phyloP scores from a whole-genome alignment of 2,888 invertebrate species.

The Acanthopleura granulata region DNA sequence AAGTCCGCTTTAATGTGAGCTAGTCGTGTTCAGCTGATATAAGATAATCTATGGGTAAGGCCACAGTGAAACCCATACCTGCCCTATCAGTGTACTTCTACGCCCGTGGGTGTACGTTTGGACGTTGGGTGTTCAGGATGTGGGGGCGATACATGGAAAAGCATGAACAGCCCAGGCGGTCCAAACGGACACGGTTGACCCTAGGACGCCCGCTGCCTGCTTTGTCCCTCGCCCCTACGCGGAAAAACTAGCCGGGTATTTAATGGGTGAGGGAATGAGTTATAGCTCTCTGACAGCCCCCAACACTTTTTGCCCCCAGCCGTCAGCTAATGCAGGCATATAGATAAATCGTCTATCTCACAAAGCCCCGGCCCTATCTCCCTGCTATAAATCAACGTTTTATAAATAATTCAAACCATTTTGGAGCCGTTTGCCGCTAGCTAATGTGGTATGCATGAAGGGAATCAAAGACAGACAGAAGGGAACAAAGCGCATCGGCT shows the following conservation, averaged over 20 bases:
- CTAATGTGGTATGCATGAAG: slow-evolving; percentile 19
- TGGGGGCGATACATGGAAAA: too few species aligned
- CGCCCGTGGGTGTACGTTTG: too few species aligned
- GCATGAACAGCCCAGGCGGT: too few species aligned
- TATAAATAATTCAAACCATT: slow-evolving; percentile 20
- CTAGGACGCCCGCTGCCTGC: too few species aligned
- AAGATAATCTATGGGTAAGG: too few species aligned
- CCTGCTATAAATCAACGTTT: slow-evolving; percentile 16
- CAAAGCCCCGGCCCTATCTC: slow-evolving; percentile 15
- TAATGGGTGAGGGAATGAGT: slow-evolving; percentile 9
- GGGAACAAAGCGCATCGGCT: slow-evolving; percentile 11
- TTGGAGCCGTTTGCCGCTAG: slow-evolving; percentile 20
- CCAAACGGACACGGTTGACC: too few species aligned
- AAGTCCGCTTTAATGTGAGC: too few species aligned
- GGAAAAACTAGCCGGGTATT: neutral
- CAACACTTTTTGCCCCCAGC: slow-evolving; percentile 18
- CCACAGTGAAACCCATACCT: too few species aligned
- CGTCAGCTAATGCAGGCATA: slow-evolving; percentile 18
- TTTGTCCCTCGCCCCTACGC: too few species aligned
- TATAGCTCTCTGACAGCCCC: slow-evolving; percentile 9
- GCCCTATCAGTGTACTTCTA: too few species aligned
- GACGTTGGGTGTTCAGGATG: too few species aligned
- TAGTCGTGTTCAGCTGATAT: too few species aligned
- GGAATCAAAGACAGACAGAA: neutral
- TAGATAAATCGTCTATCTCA: slow-evolving; percentile 16